A percentile compares a stretch with the other conserved stretches of the same genome.
phyloP scores from a whole-genome alignment of 1,140 invertebrate species.

The Parapsyche elsis region DNA sequence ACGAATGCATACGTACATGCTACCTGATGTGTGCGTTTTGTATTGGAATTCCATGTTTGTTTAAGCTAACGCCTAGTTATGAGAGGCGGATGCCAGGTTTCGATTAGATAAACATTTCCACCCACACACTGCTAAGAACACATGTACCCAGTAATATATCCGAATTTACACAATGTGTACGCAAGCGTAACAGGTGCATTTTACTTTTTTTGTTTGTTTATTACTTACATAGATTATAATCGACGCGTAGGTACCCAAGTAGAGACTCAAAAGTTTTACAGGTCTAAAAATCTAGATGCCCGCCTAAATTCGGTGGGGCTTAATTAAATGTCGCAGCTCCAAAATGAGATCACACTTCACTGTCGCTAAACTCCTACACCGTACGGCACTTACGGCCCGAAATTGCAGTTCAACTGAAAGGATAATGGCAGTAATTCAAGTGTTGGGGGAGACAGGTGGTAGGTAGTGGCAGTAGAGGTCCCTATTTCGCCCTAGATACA shows the following conservation, averaged over 20 bases:
- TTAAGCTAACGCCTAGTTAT: conserved; percentile 10
- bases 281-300: background rate
- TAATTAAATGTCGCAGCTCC: conserved; percentile 3
- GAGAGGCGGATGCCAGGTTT: conserved; percentile 27
- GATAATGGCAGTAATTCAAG: conserved; percentile 34
- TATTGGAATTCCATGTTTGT: conserved; percentile 11
- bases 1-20: no score
- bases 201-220: background rate
- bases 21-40: background rate
- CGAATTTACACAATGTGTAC: background rate
- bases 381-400: conserved; percentile 3
- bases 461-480: background rate
- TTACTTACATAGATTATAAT: background rate
- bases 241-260: no score
- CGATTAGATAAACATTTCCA: conserved; percentile 14
- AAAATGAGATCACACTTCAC: conserved; percentile 26
- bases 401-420: conserved; percentile 24
- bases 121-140: background rate
- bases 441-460: conserved; percentile 18
- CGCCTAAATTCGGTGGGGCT: background rate
- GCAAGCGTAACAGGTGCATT: background rate
- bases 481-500: background rate
- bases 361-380: background rate
- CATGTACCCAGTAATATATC: background rate
- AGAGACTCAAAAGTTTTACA: no score